A percentile compares a stretch with the other conserved stretches of the same genome.
Conservation (phyloP, 1,140 invertebrate species). For the Bombus consobrinus region DNA sequence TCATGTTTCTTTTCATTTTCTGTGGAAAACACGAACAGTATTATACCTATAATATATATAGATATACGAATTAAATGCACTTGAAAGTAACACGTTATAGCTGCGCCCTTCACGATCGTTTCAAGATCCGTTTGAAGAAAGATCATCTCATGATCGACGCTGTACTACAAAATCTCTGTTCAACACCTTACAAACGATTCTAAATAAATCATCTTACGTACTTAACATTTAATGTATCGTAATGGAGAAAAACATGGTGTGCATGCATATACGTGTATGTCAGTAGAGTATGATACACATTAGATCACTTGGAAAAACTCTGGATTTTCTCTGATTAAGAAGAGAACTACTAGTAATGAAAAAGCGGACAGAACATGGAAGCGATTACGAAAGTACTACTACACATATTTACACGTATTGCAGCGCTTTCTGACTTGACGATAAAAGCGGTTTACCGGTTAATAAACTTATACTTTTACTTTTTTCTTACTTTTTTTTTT, state of each 20-base stretch:
- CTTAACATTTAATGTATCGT: slow-evolving; percentile 34
- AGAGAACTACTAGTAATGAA: slow-evolving; percentile 48
- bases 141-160: neutral
- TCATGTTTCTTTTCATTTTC: slow-evolving; percentile 9
- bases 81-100: slow-evolving; percentile 4
- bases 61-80: slow-evolving; percentile 24
- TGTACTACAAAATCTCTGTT: neutral
- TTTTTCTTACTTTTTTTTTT: neutral
- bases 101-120: neutral
- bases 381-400: slow-evolving; percentile 56
- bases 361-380: slow-evolving; percentile 60
- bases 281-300: slow-evolving; percentile 59
- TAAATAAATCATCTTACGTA: slow-evolving; percentile 50
- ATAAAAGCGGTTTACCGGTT: slow-evolving; percentile 48
- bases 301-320: slow-evolving; percentile 39
- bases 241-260: slow-evolving; percentile 26
- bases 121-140: neutral
- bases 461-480: slow-evolving; percentile 42
- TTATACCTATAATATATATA: slow-evolving; percentile 2
- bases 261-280: slow-evolving; percentile 40
- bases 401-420: slow-evolving; percentile 62
- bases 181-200: slow-evolving; percentile 31
- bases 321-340: slow-evolving; percentile 3
- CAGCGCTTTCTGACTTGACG: slow-evolving; percentile 38
- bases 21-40: slow-evolving; percentile 30